phyloP scores from a whole-genome alignment of 53 echinoderm and acorn worm genomes.

The Echinarachnius parma region DNA sequence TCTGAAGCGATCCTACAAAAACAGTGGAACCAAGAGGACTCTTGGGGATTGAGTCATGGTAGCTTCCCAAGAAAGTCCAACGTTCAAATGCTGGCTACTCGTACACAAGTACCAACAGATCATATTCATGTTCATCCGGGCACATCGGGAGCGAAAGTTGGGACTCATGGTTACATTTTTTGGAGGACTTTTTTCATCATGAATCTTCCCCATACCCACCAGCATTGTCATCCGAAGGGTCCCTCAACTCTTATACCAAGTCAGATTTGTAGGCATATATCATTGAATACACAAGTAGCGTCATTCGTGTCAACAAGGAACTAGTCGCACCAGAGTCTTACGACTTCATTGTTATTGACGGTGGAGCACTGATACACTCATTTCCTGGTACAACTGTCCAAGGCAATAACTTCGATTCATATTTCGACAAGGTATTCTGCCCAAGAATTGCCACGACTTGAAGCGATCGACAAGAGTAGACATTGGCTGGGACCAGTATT shows the following conservation, averaged over 20 bases:
- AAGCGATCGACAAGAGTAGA: constrained; percentile 38
- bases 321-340: constrained; percentile 23
- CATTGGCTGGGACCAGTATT: constrained; percentile 51
- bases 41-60: not conserved
- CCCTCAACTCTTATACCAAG: constrained; percentile 38
- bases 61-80: too few relatives aligned
- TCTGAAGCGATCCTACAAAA: not conserved
- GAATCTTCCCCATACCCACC: constrained; percentile 22
- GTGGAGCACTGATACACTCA: constrained; percentile 43
- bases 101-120: too few relatives aligned
- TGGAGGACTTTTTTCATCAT: constrained; percentile 11
- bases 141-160: too few relatives aligned
- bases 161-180: too few relatives aligned
- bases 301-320: constrained; percentile 40
- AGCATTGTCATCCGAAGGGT: constrained; percentile 37
- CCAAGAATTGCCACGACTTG: constrained; percentile 30
- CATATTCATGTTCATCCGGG: too few relatives aligned
- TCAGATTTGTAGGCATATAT: constrained; percentile 38
- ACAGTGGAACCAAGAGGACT: not conserved
- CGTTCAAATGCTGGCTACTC: too few relatives aligned
- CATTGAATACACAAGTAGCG: constrained; percentile 14
- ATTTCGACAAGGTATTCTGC: constrained; percentile 38
- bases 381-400: constrained; percentile 17
- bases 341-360: constrained; percentile 38
- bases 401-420: constrained; percentile 39